These are phyloP conservation scores for Pammene fasciana DNA, from an alignment of 2,888 invertebrate genomes.

Conservation along the genomic window DNA sequence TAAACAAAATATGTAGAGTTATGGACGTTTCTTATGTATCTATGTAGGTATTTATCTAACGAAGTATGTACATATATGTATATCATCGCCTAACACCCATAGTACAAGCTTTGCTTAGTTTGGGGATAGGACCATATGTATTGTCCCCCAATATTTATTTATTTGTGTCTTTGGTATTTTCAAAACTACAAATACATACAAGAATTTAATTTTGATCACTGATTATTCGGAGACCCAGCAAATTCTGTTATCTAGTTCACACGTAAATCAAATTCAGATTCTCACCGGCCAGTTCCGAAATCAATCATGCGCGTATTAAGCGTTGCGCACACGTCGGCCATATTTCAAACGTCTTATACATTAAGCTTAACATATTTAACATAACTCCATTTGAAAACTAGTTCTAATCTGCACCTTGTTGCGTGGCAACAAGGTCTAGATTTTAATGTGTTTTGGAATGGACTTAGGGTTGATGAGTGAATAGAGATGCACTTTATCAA, in stretches of 20 bases:
- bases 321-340: constrained; percentile 68
- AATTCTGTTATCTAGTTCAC: constrained; percentile 36
- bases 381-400: background rate
- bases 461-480: background rate
- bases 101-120: no score
- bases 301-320: constrained; percentile 78
- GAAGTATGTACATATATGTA: no score
- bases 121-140: no score
- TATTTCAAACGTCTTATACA: constrained; percentile 81
- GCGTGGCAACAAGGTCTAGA: background rate
- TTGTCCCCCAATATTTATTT: no score
- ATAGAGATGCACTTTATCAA: constrained; percentile 70
- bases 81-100: no score
- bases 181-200: background rate
- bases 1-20: no score
- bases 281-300: constrained; percentile 59
- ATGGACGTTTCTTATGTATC: no score
- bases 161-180: background rate
- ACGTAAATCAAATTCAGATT: constrained; percentile 43
- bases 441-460: background rate
- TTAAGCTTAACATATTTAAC: constrained; percentile 47
- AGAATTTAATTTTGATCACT: background rate
- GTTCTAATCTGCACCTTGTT: background rate
- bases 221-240: background rate
- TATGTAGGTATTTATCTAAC: no score